Evolutionary conservation across 1,140 invertebrate genomes (phyloP).

Genomic region (Eulimnadia texana): DNA sequence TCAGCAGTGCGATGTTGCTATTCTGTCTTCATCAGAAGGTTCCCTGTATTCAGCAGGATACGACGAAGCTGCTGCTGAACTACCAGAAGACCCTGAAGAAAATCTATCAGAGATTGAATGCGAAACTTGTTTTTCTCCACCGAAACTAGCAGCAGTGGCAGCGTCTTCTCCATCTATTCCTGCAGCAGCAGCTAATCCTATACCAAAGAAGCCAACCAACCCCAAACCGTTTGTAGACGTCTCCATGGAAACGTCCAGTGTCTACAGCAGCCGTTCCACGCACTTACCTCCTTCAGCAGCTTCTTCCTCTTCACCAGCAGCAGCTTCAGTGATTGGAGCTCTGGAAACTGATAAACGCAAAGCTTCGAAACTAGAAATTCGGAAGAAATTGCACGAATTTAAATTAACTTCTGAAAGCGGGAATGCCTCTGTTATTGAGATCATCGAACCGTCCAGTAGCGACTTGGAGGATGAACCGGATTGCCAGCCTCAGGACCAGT

Average conservation of each 20-base stretch:
- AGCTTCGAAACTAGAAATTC: conserved; percentile 19
- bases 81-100: conserved; percentile 18
- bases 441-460: conserved; percentile 26
- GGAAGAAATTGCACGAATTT: conserved; percentile 21
- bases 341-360: background rate
- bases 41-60: conserved; percentile 17
- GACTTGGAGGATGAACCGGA: background rate
- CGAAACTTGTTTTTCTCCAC: background rate
- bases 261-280: conserved; percentile 2
- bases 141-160: background rate
- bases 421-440: conserved; percentile 28
- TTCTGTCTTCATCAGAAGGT: conserved; percentile 23
- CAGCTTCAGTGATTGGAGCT: background rate
- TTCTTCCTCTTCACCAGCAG: conserved; percentile 5
- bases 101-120: conserved; percentile 1
- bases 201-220: background rate
- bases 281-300: conserved; percentile 5
- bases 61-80: conserved; percentile 20
- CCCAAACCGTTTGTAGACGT: background rate
- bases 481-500: conserved; percentile 10
- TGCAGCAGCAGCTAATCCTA: background rate
- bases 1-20: conserved; percentile 20
- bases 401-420: conserved; percentile 24
- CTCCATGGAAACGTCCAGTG: conserved; percentile 11
- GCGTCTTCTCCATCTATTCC: background rate